Conservation (phyloP, 2,113 vertebrate species). For the Chiloscyllium plagiosum region DNA sequence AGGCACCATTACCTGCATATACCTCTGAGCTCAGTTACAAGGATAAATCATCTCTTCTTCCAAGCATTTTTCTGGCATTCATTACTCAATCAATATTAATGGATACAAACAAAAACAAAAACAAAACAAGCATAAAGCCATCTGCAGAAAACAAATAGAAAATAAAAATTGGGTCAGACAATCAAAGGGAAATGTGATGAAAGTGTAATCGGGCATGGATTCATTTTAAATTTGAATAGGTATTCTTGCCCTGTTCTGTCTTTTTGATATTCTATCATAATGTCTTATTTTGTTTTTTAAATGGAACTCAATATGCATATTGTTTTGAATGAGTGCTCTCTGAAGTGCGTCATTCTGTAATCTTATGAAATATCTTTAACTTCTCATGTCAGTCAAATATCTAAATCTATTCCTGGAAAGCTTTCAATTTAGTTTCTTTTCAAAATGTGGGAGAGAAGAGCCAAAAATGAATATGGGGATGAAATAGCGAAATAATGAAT, state of each 20-base stretch:
- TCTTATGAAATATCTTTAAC: not conserved
- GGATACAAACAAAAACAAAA: slow-evolving; percentile 24
- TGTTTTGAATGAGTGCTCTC: not conserved
- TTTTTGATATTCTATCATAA: not conserved
- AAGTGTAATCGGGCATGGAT: not conserved
- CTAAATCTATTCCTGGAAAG: not conserved
- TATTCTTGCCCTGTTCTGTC: not conserved
- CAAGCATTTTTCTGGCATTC: not conserved
- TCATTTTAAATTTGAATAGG: not conserved
- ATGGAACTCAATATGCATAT: too few relatives aligned
- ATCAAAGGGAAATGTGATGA: not conserved
- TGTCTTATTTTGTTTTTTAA: not conserved
- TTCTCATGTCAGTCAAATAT: not conserved
- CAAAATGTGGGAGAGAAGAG: not conserved
- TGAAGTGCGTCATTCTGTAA: not conserved
- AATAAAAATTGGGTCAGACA: not conserved
- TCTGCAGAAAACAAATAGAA: not conserved
- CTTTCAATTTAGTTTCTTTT: not conserved
- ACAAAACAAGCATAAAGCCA: slow-evolving; percentile 12
- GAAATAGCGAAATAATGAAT: not conserved
- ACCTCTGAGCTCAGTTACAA: slow-evolving; percentile 5
- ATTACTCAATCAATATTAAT: slow-evolving; percentile 1
- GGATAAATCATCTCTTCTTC: not conserved
- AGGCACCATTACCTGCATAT: slow-evolving; percentile 20
- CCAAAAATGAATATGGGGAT: not conserved